Conservation (phyloP, 1,140 invertebrate genomes). For the Trachymyrmex cornetzi region DNA sequence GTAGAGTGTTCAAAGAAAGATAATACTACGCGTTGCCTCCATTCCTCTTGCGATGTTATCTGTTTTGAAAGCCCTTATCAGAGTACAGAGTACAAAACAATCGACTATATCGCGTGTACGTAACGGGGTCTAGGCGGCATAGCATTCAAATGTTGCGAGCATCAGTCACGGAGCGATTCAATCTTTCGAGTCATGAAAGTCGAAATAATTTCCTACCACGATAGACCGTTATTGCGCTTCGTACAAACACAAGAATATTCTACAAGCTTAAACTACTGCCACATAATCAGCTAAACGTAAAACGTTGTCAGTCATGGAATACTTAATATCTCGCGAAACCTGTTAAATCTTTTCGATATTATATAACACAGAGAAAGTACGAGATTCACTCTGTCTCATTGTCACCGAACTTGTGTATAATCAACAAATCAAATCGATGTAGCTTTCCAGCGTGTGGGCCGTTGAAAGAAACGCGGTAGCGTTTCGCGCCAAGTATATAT, state of each 20-base stretch:
- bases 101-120: slow-evolving; percentile 10
- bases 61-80: slow-evolving; percentile 43
- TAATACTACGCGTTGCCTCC: slow-evolving; percentile 16
- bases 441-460: neutral
- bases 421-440: slow-evolving; percentile 29
- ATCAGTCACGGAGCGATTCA: neutral
- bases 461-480: slow-evolving; percentile 9
- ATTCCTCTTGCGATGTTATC: slow-evolving; percentile 1
- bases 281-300: slow-evolving; percentile 40
- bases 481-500: slow-evolving; percentile 7
- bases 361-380: slow-evolving; percentile 15
- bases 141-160: slow-evolving; percentile 13
- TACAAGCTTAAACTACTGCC: slow-evolving; percentile 32
- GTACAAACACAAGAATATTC: slow-evolving; percentile 23
- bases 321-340: slow-evolving; percentile 19
- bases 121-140: slow-evolving; percentile 28
- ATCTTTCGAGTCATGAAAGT: neutral
- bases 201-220: slow-evolving; percentile 9
- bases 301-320: slow-evolving; percentile 38
- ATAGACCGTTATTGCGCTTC: slow-evolving; percentile 41
- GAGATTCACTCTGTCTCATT: slow-evolving; percentile 8
- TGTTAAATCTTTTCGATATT: slow-evolving; percentile 25
- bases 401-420: slow-evolving; percentile 9
- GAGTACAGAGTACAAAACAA: slow-evolving; percentile 32
- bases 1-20: slow-evolving; percentile 7